Evolutionary conservation across 2,888 invertebrate genomes (phyloP).

Genomic region (Perdita meconis): DNA sequence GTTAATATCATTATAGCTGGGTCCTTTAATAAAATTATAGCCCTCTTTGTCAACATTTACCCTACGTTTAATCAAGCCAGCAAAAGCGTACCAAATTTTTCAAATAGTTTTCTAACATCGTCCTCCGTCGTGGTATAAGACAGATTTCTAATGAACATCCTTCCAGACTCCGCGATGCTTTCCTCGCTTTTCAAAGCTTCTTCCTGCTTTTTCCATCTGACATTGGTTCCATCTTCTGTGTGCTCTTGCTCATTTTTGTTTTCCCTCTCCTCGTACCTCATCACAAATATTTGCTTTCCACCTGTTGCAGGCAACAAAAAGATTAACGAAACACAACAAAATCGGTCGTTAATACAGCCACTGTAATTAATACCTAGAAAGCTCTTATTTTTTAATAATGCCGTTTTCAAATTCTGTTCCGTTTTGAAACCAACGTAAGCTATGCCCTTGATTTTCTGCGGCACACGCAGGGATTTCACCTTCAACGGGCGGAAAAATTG

Average conservation of each 20-base stretch:
- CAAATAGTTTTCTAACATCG: slow-evolving; percentile 92
- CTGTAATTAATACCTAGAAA: slow-evolving; percentile 89
- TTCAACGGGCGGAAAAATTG: slow-evolving; percentile 93
- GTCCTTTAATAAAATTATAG: too few relatives aligned
- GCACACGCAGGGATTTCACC: slow-evolving; percentile 91
- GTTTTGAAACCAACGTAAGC: slow-evolving; percentile 96
- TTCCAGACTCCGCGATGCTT: slow-evolving; percentile 94
- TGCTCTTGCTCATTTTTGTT: slow-evolving; percentile 70
- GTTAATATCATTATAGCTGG: too few relatives aligned
- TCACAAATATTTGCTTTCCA: slow-evolving; percentile 88
- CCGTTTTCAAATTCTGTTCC: slow-evolving; percentile 91
- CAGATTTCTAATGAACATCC: slow-evolving; percentile 96
- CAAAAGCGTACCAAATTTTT: slow-evolving; percentile 89
- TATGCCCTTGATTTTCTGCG: slow-evolving; percentile 91
- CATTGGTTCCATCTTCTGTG: slow-evolving; percentile 74
- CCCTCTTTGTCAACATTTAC: too few relatives aligned
- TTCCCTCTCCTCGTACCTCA: slow-evolving; percentile 85
- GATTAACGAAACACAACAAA: too few relatives aligned
- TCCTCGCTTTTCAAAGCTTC: slow-evolving; percentile 89
- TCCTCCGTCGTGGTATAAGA: slow-evolving; percentile 94
- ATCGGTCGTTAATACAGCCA: slow-evolving; percentile 11
- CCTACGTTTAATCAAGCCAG: too few relatives aligned
- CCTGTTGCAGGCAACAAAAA: slow-evolving; percentile 78
- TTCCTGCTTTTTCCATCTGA: slow-evolving; percentile 88
- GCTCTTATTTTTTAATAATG: slow-evolving; percentile 92